Base-by-base conservation (phyloP, 2,797 vertebrate genomes). In the Poecile montanus region DNA sequence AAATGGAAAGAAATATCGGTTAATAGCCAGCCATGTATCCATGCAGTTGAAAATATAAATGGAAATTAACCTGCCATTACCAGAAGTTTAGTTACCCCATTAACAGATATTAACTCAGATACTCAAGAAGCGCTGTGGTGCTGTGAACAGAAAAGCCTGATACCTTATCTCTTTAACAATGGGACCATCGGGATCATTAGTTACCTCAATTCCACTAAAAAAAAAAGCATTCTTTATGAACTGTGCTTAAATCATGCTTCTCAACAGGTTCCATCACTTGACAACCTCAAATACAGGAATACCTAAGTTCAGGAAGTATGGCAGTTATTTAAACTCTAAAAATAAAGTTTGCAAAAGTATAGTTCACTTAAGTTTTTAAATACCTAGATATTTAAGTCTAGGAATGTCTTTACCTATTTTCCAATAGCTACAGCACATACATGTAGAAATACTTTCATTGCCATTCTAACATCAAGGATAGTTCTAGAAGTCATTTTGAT, bases 31-130 rank as follows among this genome's bases (percentile, higher is more conserved):
- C 23, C 11, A 18, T 40, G 17, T 29, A 85, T 10, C 44, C 47
- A 62, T 19, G 27, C 45, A 87, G 40, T 40, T 85, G 67, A 91
- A 94, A 79, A 89, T 13, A 57, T 16, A 87, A 91, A 76, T 79
- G 40, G n/a, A 92, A 94, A 90, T 76, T 40, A 92, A 66, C 40
- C 13, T 27, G 50, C 32, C 74, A 53, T 80, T 84, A 93, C 17
- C 23, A 75, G 34, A 61, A 9, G 8, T 85, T 92, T 80, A 74
- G 18, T 58, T 40, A 79, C 50, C 19, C 9, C 13, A 38, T 58
- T 81, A 94, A 67, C 4, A 76, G 30, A 34, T 21, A 72, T 0
- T 3, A n/a, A 58, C n/a, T 85, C 29, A 70, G 23, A 73, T 27
- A 81, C 10, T 70, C 21, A 76, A 61, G 32, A 67, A 27, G 51